Conservation (phyloP, 2,797 vertebrate genomes). For the Lutjanus argentimaculatus region DNA sequence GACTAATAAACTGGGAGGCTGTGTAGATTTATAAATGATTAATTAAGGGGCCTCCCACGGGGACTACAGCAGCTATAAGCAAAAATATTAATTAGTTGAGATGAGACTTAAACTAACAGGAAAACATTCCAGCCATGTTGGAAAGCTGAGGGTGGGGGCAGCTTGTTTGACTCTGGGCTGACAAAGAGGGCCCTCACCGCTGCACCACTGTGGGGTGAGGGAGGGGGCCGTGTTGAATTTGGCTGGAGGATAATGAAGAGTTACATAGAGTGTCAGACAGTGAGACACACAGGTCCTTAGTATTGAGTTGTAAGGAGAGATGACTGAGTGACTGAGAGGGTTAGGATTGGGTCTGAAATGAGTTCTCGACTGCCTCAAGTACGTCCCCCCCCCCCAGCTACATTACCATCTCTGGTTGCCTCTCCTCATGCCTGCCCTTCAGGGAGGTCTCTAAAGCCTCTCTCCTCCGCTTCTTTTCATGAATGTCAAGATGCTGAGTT, state of each 20-base stretch:
- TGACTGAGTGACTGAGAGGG: constrained; percentile 80
- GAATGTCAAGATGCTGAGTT: constrained; percentile 88
- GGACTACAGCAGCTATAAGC: constrained; percentile 88
- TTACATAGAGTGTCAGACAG: constrained; percentile 78
- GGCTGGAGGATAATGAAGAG: constrained; percentile 82
- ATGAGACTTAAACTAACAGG: constrained; percentile 90
- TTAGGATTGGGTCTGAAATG: constrained; percentile 80
- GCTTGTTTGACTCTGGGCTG: constrained; percentile 75
- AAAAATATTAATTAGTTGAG: constrained; percentile 92
- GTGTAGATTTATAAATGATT: constrained; percentile 93
- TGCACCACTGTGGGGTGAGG: constrained; percentile 58
- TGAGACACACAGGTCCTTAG: constrained; percentile 79
- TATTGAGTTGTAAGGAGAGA: constrained; percentile 81
- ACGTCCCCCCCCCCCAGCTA: constrained; percentile 65
- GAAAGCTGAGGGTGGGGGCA: constrained; percentile 75
- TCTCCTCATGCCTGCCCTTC: constrained; percentile 83
- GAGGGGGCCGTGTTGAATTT: constrained; percentile 74
- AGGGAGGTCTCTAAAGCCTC: constrained; percentile 84
- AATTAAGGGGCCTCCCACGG: constrained; percentile 88
- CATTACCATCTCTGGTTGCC: constrained; percentile 81
- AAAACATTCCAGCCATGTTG: constrained; percentile 85
- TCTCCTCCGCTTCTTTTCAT: constrained; percentile 82
- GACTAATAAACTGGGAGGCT: constrained; percentile 90
- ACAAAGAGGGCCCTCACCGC: constrained; percentile 77
- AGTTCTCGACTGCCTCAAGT: constrained; percentile 81